Percentiles rank a stretch among this genome's conserved stretches.
phyloP scores from a whole-genome alignment of 2,113 vertebrate genomes.

The Toxotes chatareus region DNA sequence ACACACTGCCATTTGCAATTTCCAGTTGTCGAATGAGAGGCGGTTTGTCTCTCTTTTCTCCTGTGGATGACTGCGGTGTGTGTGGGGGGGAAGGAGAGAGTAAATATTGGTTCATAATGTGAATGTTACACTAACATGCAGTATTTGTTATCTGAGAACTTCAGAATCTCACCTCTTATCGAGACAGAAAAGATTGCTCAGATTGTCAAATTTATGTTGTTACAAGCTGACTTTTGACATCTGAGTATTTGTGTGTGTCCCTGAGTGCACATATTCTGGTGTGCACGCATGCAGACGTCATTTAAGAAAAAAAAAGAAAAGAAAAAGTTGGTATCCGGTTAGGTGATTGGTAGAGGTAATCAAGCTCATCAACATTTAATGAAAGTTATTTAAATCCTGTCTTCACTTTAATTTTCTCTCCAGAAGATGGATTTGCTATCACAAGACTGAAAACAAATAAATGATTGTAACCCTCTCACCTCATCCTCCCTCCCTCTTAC shows the following conservation, averaged over 20 bases:
- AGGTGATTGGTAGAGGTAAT: conserved; percentile 48
- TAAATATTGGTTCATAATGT: conserved; percentile 11
- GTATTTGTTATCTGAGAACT: conserved; percentile 34
- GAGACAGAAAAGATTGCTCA: conserved; percentile 27
- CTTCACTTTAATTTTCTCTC: conserved; percentile 50
- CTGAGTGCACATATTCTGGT: background rate
- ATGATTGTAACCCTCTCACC: conserved; percentile 13
- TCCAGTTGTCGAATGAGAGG: conserved; percentile 58
- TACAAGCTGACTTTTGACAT: conserved; percentile 10
- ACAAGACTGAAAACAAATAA: conserved; percentile 43
- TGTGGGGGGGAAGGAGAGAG: conserved; percentile 3
- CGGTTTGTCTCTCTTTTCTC: conserved; percentile 40
- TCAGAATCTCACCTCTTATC: conserved; percentile 12
- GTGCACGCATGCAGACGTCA: conserved; percentile 3
- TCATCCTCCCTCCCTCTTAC: background rate
- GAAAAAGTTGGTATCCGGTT: background rate
- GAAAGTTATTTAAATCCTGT: conserved; percentile 57
- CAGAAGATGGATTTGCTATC: conserved; percentile 35
- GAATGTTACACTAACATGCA: conserved; percentile 16
- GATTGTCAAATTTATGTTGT: conserved; percentile 22
- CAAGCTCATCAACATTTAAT: conserved; percentile 59
- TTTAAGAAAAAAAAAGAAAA: background rate
- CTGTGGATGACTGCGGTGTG: conserved; percentile 37
- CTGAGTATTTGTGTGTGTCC: background rate
- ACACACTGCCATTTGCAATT: conserved; percentile 66